These are phyloP conservation scores for Micrasema minimum DNA, from an alignment of 1,140 invertebrate genomes.

Conservation along the genomic window DNA sequence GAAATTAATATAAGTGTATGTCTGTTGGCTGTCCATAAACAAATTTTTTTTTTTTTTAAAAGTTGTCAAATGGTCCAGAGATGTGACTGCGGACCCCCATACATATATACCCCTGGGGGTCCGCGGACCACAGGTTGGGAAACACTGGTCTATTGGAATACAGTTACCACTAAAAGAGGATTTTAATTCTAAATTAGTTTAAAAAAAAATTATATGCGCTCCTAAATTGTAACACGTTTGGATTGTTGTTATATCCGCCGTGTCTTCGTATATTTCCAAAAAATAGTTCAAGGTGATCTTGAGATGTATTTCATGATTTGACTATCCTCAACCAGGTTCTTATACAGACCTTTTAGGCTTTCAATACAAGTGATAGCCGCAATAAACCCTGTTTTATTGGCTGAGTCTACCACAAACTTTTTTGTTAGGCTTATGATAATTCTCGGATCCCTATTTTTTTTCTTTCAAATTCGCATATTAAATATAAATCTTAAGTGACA, in stretches of 20 bases:
- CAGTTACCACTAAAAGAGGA: background rate
- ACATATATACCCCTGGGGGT: too few species aligned
- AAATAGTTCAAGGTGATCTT: background rate
- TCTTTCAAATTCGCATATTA: background rate
- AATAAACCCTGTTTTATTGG: background rate
- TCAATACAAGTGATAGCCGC: background rate
- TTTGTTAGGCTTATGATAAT: background rate
- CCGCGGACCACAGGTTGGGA: too few species aligned
- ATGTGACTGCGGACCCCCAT: too few species aligned
- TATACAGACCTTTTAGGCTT: background rate
- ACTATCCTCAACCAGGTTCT: background rate
- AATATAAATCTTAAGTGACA: background rate
- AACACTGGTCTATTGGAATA: background rate
- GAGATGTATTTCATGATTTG: background rate
- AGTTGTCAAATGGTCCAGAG: too few species aligned
- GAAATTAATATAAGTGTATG: too few species aligned
- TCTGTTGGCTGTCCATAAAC: too few species aligned
- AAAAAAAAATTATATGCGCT: background rate
- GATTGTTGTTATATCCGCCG: background rate
- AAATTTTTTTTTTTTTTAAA: too few species aligned
- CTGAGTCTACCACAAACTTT: background rate
- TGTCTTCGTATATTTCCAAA: background rate
- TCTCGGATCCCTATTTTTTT: background rate
- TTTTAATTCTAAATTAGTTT: background rate
- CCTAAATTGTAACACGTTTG: too few species aligned